Evolutionary conservation across 2,113 vertebrate species (phyloP).

Genomic region (Rhinoderma darwinii): DNA sequence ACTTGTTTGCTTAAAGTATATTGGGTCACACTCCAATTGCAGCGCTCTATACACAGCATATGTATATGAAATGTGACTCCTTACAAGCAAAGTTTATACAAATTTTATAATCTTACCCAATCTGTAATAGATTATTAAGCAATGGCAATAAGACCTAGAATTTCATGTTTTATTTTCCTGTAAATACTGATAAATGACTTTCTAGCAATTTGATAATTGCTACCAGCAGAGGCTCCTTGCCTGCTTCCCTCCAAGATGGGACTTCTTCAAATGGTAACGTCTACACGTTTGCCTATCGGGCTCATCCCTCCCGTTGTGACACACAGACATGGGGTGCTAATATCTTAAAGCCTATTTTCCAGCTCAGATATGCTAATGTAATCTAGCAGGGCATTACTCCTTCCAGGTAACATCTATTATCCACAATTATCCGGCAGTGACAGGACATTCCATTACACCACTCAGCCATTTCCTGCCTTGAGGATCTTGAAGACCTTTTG

Average conservation of each 20-base stretch:
- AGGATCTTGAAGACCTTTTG: slow-evolving; percentile 22
- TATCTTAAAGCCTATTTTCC: slow-evolving; percentile 35
- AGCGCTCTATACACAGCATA: background rate
- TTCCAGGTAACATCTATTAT: slow-evolving; percentile 41
- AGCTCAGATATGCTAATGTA: slow-evolving; percentile 46
- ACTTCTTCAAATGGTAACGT: background rate
- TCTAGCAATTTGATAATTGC: slow-evolving; percentile 78
- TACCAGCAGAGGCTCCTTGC: slow-evolving; percentile 67
- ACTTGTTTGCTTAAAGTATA: slow-evolving; percentile 46
- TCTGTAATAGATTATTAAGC: slow-evolving; percentile 24
- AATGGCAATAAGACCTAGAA: background rate
- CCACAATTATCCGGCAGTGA: slow-evolving; percentile 25
- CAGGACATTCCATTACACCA: slow-evolving; percentile 18
- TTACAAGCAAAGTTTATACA: background rate
- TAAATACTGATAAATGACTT: slow-evolving; percentile 69
- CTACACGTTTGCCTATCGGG: slow-evolving; percentile 24
- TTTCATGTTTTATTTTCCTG: slow-evolving; percentile 5
- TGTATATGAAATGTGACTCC: slow-evolving; percentile 2
- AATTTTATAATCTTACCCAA: background rate
- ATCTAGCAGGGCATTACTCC: slow-evolving; percentile 17
- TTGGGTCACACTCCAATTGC: slow-evolving; percentile 19
- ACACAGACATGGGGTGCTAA: slow-evolving; percentile 34
- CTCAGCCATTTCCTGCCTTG: slow-evolving; percentile 29
- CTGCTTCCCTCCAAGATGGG: slow-evolving; percentile 23
- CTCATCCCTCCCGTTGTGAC: slow-evolving; percentile 44